Evolutionary conservation across 2,888 invertebrate species (phyloP).

Genomic region (Drosophila algonquin): DNA sequence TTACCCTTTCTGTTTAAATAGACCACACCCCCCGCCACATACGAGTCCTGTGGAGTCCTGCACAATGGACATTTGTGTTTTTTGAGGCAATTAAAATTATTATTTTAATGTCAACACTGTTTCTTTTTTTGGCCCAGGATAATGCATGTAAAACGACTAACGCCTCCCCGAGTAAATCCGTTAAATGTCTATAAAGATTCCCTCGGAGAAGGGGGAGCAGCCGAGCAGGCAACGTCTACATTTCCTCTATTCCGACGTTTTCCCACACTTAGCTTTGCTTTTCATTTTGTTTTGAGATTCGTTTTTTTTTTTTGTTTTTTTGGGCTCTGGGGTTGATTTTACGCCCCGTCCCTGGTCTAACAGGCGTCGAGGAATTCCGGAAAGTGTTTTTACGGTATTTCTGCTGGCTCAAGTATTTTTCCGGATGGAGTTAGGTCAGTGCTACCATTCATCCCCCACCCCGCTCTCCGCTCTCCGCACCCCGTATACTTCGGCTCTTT

Average conservation of each 20-base stretch:
- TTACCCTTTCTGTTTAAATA: constrained; percentile 80
- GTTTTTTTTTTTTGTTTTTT: constrained; percentile 25
- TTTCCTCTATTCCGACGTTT: constrained; percentile 67
- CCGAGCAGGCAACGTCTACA: constrained; percentile 23
- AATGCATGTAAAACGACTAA: constrained; percentile 76
- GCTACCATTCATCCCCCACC: constrained; percentile 42
- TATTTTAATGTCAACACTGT: constrained; percentile 83
- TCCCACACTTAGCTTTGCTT: constrained; percentile 55
- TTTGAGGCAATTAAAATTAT: constrained; percentile 83
- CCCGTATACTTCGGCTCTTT: constrained; percentile 12
- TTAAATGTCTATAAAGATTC: constrained; percentile 77
- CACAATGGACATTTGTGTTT: constrained; percentile 68
- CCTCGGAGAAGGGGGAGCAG: not conserved
- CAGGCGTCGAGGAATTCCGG: constrained; percentile 81
- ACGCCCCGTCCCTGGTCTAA: constrained; percentile 68
- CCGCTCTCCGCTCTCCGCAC: constrained; percentile 13
- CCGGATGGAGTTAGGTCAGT: constrained; percentile 68
- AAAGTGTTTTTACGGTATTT: constrained; percentile 81
- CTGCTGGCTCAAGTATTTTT: constrained; percentile 43
- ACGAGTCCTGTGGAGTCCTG: constrained; percentile 5
- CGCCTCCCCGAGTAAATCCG: constrained; percentile 59
- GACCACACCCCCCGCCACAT: constrained; percentile 52
- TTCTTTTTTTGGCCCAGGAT: constrained; percentile 63
- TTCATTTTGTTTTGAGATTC: constrained; percentile 45
- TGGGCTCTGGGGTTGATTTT: constrained; percentile 72